Conservation (phyloP, 2,797 vertebrate genomes). For the Chrosomus eos region DNA sequence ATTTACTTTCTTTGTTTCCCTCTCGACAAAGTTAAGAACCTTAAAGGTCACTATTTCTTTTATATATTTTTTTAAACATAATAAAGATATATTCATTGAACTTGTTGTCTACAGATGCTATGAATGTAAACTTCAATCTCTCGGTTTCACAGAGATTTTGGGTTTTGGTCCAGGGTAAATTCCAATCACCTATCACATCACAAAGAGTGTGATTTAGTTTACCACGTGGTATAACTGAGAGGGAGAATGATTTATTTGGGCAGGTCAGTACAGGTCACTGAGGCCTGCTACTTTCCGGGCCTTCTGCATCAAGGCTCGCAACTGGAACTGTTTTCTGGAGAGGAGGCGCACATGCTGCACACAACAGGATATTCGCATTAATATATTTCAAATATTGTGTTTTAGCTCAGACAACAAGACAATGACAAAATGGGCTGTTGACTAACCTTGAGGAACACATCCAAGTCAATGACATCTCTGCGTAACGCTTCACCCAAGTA, state of each 20-base stretch:
- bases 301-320: slow-evolving; percentile 99
- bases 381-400: not conserved
- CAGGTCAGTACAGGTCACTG: slow-evolving; percentile 93
- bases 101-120: not conserved
- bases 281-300: slow-evolving; percentile 97
- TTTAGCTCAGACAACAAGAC: not conserved
- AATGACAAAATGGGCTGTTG: not conserved
- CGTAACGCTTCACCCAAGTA: slow-evolving; percentile 96
- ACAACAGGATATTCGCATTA: not conserved
- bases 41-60: slow-evolving; percentile 30
- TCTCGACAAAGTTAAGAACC: not conserved
- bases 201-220: slow-evolving; percentile 1
- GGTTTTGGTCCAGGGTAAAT: slow-evolving; percentile 26
- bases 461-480: slow-evolving; percentile 94
- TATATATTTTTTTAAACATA: not conserved
- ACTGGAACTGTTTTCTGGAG: slow-evolving; percentile 98
- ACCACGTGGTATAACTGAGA: not conserved
- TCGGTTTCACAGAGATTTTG: not conserved
- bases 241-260: slow-evolving; percentile 1
- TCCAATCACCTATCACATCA: not conserved
- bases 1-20: slow-evolving; percentile 20
- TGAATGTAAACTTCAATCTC: slow-evolving; percentile 28
- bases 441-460: slow-evolving; percentile 96
- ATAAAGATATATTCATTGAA: not conserved
- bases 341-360: slow-evolving; percentile 93